A percentile compares a stretch with the other conserved stretches of the same genome.
Conservation (phyloP, 2,113 vertebrate species). For the Carlito syrichta region DNA sequence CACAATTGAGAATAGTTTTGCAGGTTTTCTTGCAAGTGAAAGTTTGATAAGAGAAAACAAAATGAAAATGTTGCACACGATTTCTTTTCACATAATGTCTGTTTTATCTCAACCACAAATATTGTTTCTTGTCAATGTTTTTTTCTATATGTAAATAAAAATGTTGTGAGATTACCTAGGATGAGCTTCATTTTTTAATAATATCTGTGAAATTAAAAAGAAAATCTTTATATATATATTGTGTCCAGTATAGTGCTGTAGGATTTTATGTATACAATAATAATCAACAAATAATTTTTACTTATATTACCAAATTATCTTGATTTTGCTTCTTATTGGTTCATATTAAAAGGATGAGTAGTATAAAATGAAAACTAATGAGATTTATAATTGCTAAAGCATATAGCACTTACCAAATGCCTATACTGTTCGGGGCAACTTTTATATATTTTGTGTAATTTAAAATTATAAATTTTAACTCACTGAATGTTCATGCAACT, state of each 20-base stretch:
- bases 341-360: background rate
- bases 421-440: background rate
- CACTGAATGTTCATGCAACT: background rate
- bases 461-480: background rate
- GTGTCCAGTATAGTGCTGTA: background rate
- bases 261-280: background rate
- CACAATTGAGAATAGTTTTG: background rate
- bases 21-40: background rate
- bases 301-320: background rate
- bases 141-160: background rate
- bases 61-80: background rate
- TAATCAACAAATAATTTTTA: background rate
- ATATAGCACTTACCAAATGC: background rate
- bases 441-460: background rate
- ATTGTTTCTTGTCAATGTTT: background rate
- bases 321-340: background rate
- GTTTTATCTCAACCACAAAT: background rate
- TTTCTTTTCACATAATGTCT: background rate
- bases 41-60: background rate
- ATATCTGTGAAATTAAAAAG: background rate
- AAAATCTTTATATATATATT: background rate
- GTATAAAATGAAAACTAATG: no score
- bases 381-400: background rate
- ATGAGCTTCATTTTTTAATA: background rate
- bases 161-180: background rate